phyloP scores from a whole-genome alignment of 1,140 invertebrate species.

The Tetramorium simillimum region DNA sequence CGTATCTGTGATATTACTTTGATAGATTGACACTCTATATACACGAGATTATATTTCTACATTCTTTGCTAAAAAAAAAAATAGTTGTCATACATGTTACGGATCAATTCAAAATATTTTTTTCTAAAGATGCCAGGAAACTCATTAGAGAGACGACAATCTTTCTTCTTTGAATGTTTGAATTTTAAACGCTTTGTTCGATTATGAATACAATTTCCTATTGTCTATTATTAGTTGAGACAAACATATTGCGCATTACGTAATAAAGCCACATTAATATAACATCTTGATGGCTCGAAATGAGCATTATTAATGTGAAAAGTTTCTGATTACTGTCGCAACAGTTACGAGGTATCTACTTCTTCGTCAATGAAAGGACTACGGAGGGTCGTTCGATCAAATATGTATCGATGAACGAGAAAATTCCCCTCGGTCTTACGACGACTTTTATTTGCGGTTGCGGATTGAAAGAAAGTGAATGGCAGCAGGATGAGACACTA shows the following conservation, averaged over 20 bases:
- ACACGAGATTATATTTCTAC: background rate
- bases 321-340: slow-evolving; percentile 45
- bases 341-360: slow-evolving; percentile 7
- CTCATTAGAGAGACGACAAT: background rate
- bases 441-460: slow-evolving; percentile 61
- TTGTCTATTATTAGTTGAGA: slow-evolving; percentile 16
- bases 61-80: background rate
- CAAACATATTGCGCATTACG: slow-evolving; percentile 1
- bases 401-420: slow-evolving; percentile 48
- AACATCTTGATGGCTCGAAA: background rate
- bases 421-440: slow-evolving; percentile 56
- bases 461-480: slow-evolving; percentile 56
- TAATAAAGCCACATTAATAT: too few species aligned
- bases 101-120: background rate
- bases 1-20: background rate
- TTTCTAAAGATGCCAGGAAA: background rate
- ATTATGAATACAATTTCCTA: slow-evolving; percentile 5
- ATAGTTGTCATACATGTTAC: background rate
- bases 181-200: slow-evolving; percentile 13
- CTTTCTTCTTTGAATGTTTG: background rate
- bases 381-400: slow-evolving; percentile 48
- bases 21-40: background rate
- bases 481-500: slow-evolving; percentile 26
- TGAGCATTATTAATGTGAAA: background rate
- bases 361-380: slow-evolving; percentile 11